phyloP scores from a whole-genome alignment of 2,888 invertebrate species.

The Synergus japonicus region DNA sequence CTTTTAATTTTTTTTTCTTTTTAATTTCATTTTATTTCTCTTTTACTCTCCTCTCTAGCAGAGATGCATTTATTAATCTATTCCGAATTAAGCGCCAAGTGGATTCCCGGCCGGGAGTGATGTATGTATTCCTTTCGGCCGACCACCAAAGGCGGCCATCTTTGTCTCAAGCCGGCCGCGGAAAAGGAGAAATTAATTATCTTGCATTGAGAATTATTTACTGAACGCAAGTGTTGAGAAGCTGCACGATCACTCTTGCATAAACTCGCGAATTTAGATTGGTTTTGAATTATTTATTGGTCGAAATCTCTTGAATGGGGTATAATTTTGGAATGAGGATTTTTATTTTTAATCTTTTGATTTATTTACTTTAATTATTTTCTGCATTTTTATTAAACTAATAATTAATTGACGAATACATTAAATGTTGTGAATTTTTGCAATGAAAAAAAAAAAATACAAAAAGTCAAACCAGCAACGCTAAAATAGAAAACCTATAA shows the following conservation, averaged over 20 bases:
- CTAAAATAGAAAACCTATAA: no score
- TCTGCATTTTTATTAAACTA: no score
- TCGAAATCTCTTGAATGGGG: neutral
- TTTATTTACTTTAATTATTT: no score
- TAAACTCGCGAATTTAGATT: conserved; percentile 29
- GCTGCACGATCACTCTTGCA: neutral
- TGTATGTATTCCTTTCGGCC: conserved; percentile 33
- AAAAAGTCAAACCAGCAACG: no score
- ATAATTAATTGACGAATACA: no score
- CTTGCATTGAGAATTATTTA: conserved; percentile 36
- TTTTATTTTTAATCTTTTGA: no score
- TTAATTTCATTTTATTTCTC: neutral
- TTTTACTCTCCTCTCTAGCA: conserved; percentile 1
- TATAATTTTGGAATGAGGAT: neutral
- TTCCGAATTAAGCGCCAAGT: conserved; percentile 36
- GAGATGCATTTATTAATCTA: conserved; percentile 35
- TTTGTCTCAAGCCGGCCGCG: conserved; percentile 36
- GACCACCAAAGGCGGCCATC: conserved; percentile 42
- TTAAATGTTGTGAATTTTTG: no score
- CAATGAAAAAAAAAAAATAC: no score
- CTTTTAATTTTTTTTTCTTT: neutral
- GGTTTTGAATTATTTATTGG: conserved; percentile 6
- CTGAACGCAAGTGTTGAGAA: conserved; percentile 34
- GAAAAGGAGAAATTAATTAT: conserved; percentile 40
- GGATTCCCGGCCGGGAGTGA: conserved; percentile 21